Evolutionary conservation across 2,888 invertebrate genomes (phyloP).

Genomic region (Lypha dubia): DNA sequence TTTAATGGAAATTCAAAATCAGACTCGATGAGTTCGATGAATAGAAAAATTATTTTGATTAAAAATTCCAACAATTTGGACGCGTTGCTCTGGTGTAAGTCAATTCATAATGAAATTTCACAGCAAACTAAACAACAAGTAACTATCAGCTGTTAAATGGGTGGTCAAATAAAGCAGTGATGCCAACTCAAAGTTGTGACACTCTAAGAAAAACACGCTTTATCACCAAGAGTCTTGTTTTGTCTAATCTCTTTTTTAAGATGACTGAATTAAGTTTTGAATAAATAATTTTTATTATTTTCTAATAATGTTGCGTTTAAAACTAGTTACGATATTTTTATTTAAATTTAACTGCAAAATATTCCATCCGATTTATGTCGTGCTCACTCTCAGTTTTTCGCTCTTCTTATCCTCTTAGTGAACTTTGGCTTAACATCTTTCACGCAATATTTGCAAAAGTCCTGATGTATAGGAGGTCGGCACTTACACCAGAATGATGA

Average conservation of each 20-base stretch:
- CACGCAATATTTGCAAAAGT: conserved; percentile 37
- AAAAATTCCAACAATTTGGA: no score
- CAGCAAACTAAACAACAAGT: no score
- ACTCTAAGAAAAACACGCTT: no score
- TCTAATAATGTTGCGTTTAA: not conserved
- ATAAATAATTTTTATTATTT: not conserved
- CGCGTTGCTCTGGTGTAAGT: no score
- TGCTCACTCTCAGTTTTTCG: not conserved
- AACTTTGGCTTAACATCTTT: not conserved
- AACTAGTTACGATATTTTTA: not conserved
- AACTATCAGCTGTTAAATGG: no score
- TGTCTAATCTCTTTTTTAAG: not conserved
- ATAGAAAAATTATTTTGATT: no score
- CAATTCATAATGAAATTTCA: no score
- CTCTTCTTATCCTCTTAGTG: not conserved
- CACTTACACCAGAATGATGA: conserved; percentile 56
- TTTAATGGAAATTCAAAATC: no score
- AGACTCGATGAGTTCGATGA: no score
- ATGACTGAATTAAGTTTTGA: not conserved
- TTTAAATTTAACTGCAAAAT: not conserved
- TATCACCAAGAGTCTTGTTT: no score
- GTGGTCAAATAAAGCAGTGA: no score
- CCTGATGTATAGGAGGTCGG: conserved; percentile 45
- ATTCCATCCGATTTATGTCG: not conserved
- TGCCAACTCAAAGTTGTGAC: no score